These are phyloP conservation scores for Xylocampa areola DNA, from an alignment of 2,888 invertebrate species.

Conservation along the genomic window DNA sequence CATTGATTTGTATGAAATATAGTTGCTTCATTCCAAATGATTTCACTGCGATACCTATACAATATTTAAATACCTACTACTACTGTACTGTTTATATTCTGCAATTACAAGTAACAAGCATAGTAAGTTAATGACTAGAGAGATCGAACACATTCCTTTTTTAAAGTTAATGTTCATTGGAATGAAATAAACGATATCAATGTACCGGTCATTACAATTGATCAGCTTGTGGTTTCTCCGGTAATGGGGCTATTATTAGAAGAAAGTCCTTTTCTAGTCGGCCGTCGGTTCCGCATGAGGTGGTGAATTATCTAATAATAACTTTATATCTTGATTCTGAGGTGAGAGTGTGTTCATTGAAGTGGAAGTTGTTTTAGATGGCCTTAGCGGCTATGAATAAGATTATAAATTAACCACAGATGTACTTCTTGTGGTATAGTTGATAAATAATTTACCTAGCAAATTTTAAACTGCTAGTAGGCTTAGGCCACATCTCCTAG, in stretches of 20 bases:
- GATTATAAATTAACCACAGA: too few species aligned
- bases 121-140: constrained; percentile 15
- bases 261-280: constrained; percentile 68
- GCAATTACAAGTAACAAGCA: constrained; percentile 5
- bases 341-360: constrained; percentile 14
- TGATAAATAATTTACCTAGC: too few species aligned
- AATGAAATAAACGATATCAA: constrained; percentile 52
- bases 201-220: constrained; percentile 39
- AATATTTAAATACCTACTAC: constrained; percentile 3
- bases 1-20: too few species aligned
- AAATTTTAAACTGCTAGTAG: too few species aligned
- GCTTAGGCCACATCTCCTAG: too few species aligned
- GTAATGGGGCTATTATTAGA: constrained; percentile 62
- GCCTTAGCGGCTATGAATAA: too few species aligned
- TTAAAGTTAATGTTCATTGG: constrained; percentile 35
- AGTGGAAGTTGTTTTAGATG: not conserved
- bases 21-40: not conserved
- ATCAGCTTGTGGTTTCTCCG: constrained; percentile 62
- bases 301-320: constrained; percentile 41
- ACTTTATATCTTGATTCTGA: constrained; percentile 19
- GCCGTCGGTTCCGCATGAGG: constrained; percentile 57
- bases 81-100: constrained; percentile 24
- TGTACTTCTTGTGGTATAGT: too few species aligned
- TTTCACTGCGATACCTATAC: not conserved
- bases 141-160: constrained; percentile 34